These are phyloP conservation scores for Xestia sexstrigata DNA, from an alignment of 2,888 invertebrate genomes.

Conservation along the genomic window DNA sequence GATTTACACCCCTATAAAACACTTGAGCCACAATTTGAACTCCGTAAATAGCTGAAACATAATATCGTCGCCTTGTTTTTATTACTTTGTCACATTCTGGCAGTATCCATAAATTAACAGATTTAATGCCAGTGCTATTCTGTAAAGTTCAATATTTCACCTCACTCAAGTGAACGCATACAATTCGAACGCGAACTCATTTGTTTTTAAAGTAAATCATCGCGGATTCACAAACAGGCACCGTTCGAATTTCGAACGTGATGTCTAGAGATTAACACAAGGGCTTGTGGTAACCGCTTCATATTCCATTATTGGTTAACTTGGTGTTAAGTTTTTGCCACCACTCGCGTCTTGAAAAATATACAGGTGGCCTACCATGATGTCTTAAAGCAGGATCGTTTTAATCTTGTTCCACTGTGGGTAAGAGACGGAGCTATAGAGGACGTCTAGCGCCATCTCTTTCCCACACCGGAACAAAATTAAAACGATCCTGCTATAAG, in stretches of 20 bases:
- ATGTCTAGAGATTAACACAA: not conserved
- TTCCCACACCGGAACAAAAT: no score
- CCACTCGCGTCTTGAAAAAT: no score
- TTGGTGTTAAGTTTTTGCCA: not conserved
- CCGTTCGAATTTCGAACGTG: not conserved
- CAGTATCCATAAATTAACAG: not conserved
- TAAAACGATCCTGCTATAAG: no score
- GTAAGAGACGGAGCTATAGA: no score
- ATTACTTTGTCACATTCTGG: not conserved
- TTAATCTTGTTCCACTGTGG: no score
- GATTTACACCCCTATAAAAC: slow-evolving; percentile 42
- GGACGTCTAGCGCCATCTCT: no score
- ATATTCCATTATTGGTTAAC: not conserved
- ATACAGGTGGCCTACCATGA: no score
- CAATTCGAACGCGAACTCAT: not conserved
- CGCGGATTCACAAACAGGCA: not conserved
- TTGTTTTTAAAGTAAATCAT: not conserved
- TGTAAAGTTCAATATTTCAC: not conserved
- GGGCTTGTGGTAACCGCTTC: no score
- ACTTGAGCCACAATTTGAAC: slow-evolving; percentile 28
- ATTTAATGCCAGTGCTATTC: not conserved
- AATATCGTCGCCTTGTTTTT: not conserved
- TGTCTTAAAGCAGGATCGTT: no score
- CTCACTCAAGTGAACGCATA: not conserved
- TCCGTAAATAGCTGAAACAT: slow-evolving; percentile 5